A percentile compares a stretch with the other conserved stretches of the same genome.
These are phyloP conservation scores for Prorops nasuta DNA, from an alignment of 1,140 invertebrate species.

Conservation along the genomic window DNA sequence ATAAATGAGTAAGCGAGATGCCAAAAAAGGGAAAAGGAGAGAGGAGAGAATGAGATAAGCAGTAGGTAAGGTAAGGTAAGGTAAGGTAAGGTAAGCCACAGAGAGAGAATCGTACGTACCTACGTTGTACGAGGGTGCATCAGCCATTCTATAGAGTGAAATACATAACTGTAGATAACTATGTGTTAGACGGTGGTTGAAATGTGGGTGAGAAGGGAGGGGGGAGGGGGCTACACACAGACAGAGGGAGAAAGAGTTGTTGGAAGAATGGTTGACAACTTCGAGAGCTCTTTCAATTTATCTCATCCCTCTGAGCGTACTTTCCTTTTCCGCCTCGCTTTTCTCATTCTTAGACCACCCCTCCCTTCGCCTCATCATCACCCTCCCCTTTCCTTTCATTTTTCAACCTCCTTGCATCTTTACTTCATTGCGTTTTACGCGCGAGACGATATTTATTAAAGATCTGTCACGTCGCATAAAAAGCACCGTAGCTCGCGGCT, in stretches of 20 bases:
- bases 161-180: too few relatives aligned
- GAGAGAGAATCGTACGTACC: too few relatives aligned
- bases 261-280: constrained; percentile 54
- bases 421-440: constrained; percentile 16
- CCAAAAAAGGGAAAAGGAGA: not conserved
- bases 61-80: too few relatives aligned
- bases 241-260: too few relatives aligned
- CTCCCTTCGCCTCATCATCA: constrained; percentile 16
- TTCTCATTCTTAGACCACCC: constrained; percentile 8
- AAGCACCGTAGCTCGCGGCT: not conserved
- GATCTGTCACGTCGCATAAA: constrained; percentile 22
- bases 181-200: too few relatives aligned
- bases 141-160: too few relatives aligned
- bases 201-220: constrained; percentile 1
- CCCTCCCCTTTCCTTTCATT: constrained; percentile 17
- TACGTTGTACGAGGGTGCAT: too few relatives aligned
- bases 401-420: constrained; percentile 8
- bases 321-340: constrained; percentile 3
- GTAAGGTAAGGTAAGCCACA: too few relatives aligned
- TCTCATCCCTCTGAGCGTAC: constrained; percentile 41
- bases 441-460: constrained; percentile 36
- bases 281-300: constrained; percentile 54
- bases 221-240: too few relatives aligned
- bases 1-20: constrained; percentile 33
- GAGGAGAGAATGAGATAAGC: too few relatives aligned